Percentiles rank a stretch among this genome's conserved stretches.
These are phyloP conservation scores for Sorex araneus DNA, from an alignment of 2,113 vertebrate species.

Conservation along the genomic window DNA sequence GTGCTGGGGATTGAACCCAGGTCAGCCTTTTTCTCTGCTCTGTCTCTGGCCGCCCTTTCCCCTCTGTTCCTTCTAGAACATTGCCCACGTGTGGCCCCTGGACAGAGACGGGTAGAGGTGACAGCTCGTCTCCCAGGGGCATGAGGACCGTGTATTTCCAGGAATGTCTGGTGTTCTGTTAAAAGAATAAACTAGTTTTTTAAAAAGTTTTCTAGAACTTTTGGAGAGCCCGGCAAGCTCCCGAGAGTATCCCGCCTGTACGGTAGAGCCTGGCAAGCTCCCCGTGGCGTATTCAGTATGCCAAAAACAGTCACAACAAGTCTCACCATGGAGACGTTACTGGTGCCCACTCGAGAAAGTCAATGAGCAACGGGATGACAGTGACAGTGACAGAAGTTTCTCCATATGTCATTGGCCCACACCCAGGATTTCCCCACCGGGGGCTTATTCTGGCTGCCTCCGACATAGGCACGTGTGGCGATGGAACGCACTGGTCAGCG, in stretches of 20 bases:
- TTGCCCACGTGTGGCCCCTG: not conserved
- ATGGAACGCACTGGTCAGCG: accelerated
- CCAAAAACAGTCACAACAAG: no score
- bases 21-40: no score
- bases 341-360: no score
- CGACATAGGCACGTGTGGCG: accelerated
- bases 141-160: not conserved
- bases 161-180: not conserved
- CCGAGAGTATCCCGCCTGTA: no score
- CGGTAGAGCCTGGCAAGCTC: no score
- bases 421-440: not conserved
- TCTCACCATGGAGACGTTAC: no score
- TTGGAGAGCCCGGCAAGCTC: no score
- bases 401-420: accelerated
- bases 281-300: no score
- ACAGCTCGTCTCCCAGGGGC: not conserved
- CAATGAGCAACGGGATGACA: no score
- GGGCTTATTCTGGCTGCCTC: not conserved
- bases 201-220: not conserved
- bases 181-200: not conserved
- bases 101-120: not conserved
- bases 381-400: no score
- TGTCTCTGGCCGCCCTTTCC: no score
- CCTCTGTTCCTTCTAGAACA: not conserved
- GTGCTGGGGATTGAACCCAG: no score